A percentile compares a stretch with the other conserved stretches of the same genome.
phyloP scores from a whole-genome alignment of 2,797 vertebrate genomes.

The Anguilla megastoma region DNA sequence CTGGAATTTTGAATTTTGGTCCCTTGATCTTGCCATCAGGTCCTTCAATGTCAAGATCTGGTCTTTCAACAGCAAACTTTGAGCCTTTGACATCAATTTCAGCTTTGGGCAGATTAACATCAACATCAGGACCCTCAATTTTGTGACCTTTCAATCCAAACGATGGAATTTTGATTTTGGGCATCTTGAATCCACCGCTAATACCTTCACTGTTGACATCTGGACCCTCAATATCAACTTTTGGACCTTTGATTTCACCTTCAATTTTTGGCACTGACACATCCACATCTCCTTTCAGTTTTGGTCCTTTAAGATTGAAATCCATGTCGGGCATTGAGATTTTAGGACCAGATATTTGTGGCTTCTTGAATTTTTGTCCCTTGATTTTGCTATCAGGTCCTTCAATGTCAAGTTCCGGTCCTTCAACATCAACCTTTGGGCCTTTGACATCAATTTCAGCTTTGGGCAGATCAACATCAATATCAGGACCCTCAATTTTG shows the following conservation, averaged over 20 bases:
- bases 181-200: slow-evolving; percentile 29
- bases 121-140: neutral
- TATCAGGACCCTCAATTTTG: neutral
- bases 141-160: slow-evolving; percentile 30
- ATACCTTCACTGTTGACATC: slow-evolving; percentile 43
- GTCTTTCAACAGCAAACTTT: neutral
- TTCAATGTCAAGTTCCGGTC: slow-evolving; percentile 39
- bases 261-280: slow-evolving; percentile 33
- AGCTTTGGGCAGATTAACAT: neutral
- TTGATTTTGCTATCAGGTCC: slow-evolving; percentile 55
- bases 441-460: neutral
- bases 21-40: neutral
- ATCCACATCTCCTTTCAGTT: slow-evolving; percentile 36
- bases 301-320: slow-evolving; percentile 39
- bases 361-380: slow-evolving; percentile 37
- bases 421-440: slow-evolving; percentile 36
- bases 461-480: neutral
- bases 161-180: slow-evolving; percentile 47
- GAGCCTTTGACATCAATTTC: neutral
- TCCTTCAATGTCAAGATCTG: neutral
- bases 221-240: neutral
- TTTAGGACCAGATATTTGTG: slow-evolving; percentile 36
- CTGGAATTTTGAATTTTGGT: slow-evolving; percentile 46
- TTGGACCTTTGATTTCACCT: slow-evolving; percentile 32
- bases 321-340: slow-evolving; percentile 35